Percentiles rank a stretch among this genome's conserved stretches.
These are phyloP conservation scores for Corbicula japonica DNA, from an alignment of 2,888 invertebrate species.

Conservation along the genomic window DNA sequence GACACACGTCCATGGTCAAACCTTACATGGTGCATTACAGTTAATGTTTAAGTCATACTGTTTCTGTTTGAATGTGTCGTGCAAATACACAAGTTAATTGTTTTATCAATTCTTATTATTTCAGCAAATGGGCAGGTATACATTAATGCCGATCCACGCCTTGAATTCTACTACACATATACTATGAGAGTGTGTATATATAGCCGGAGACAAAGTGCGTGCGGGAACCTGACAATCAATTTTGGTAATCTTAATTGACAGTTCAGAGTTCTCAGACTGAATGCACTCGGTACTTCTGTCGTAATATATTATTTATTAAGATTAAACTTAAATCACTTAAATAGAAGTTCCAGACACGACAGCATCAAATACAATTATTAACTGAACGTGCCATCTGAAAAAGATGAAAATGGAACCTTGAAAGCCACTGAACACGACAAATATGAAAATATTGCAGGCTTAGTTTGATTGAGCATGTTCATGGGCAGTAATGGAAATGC, in stretches of 20 bases:
- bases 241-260: constrained; percentile 26
- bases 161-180: constrained; percentile 26
- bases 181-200: constrained; percentile 36
- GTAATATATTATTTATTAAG: neutral
- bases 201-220: constrained; percentile 26
- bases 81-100: neutral
- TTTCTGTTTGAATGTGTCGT: neutral
- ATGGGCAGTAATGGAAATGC: no score
- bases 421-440: no score
- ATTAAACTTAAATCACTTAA: neutral
- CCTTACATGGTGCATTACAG: neutral
- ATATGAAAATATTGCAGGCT: no score
- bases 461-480: no score
- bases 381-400: no score
- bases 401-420: no score
- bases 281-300: neutral
- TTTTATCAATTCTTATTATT: no score
- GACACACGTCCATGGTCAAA: neutral
- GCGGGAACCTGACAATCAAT: constrained; percentile 13
- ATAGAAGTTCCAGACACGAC: neutral
- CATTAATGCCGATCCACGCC: constrained; percentile 4
- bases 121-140: constrained; percentile 16
- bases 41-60: neutral
- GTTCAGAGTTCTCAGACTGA: neutral
- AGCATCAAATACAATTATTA: no score